phyloP scores from a whole-genome alignment of 2,888 invertebrate genomes.

The Phragmatobia fuliginosa region DNA sequence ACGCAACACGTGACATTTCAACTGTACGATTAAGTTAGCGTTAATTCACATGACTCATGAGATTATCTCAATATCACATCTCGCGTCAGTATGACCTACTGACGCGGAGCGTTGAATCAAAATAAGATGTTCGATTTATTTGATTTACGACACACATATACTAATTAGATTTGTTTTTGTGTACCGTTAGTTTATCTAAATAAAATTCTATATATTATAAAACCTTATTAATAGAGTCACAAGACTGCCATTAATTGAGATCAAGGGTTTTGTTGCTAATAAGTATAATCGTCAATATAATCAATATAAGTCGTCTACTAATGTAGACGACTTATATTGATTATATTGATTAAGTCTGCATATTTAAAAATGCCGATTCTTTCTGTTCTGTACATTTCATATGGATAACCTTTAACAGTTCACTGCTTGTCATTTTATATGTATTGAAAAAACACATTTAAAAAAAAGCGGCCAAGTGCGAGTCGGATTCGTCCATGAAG shows the following conservation, averaged over 20 bases:
- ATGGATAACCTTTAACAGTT: too few species aligned
- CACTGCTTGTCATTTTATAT: too few species aligned
- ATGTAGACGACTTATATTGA: too few species aligned
- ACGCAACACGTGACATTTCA: conserved; percentile 43
- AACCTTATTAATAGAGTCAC: neutral
- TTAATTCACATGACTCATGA: conserved; percentile 25
- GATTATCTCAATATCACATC: conserved; percentile 22
- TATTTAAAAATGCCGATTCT: neutral
- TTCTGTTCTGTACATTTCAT: neutral
- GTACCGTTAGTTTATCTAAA: neutral
- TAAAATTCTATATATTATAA: neutral
- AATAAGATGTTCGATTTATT: neutral
- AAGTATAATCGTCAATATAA: neutral
- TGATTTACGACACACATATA: neutral
- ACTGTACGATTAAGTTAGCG: conserved; percentile 28
- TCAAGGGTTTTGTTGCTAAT: neutral
- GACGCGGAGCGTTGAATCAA: neutral
- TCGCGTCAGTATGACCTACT: neutral
- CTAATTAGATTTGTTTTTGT: neutral
- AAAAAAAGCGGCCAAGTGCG: too few species aligned
- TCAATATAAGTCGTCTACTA: too few species aligned
- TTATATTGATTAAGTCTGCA: too few species aligned
- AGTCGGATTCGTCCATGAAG: too few species aligned
- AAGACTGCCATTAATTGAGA: neutral
- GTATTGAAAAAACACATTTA: too few species aligned